A percentile compares a stretch with the other conserved stretches of the same genome.
phyloP scores from a whole-genome alignment of 2,113 vertebrate genomes.

The Henicopernis longicauda region DNA sequence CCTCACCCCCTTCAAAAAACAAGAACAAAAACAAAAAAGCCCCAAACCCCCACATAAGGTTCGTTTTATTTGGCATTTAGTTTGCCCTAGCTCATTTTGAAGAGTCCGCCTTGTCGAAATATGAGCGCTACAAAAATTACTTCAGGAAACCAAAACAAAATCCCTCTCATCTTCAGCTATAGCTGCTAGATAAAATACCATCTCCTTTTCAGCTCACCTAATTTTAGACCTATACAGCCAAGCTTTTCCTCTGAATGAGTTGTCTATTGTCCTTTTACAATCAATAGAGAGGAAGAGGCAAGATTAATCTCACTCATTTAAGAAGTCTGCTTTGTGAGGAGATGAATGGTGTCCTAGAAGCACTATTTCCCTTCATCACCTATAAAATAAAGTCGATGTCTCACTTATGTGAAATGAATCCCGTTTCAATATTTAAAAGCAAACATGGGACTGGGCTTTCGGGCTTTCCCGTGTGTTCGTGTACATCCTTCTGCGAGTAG shows the following conservation, averaged over 20 bases:
- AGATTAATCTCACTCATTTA: neutral
- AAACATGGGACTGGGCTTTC: neutral
- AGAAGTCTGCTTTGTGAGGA: neutral
- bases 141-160: neutral
- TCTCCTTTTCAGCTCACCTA: neutral
- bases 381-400: neutral
- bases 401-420: neutral
- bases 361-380: neutral
- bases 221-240: neutral
- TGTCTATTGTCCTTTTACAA: neutral
- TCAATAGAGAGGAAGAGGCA: neutral
- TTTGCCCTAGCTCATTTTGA: neutral
- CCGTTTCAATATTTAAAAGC: neutral
- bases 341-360: neutral
- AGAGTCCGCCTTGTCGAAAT: neutral
- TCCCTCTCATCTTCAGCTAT: neutral
- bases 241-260: neutral
- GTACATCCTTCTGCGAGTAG: accelerated
- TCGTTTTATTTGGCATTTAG: neutral
- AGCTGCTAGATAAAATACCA: neutral
- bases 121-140: neutral
- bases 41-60: accelerated
- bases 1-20: accelerated
- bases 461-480: neutral
- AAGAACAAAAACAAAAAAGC: neutral